Base-by-base conservation (phyloP, 1,140 invertebrate species). In the Sycophila sp. region DNA sequence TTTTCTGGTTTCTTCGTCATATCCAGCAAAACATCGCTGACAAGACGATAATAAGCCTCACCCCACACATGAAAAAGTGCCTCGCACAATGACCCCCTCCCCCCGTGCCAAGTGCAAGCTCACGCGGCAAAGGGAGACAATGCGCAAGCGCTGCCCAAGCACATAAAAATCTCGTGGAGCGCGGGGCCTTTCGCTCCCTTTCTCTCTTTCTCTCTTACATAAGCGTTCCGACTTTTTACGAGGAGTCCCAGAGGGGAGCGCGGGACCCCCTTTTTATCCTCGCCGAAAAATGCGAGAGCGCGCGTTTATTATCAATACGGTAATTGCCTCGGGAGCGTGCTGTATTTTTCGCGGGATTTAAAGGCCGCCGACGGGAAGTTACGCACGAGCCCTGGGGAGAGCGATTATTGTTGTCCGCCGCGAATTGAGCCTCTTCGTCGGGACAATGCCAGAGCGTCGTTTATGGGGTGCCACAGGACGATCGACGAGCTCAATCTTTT, bases 1-100 rank as follows among this genome's bases (percentile, higher is more conserved):
- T 55, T 56, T 66, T 55, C 63, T 30, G 34, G 5, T 51, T 66
- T 17, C 56, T 56, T 56, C 67, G 74, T 76, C 73, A 73, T 76
- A 71, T 78, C 68, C 67, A 53, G 68, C 72, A 73, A 73, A 78
- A 75, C 78, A 74, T 73, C 67, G 67, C 64, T 77, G 77, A 78
- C 74, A 73, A 74, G 77, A 75, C 70, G 76, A 77, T 78, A 76
- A 76, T 77, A 75, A 78, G 71, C 64, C 58, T 65, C 34, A 22
- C 19, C 30, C 56, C 64, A 5, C 51, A 11, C 22, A 19, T 22
- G 53, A 34, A 13, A 19, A 53, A 17, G 36, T 22, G 40, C 28
- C 53, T 67, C 55, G 47, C 47, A 67, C 49, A 67, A 67, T 58
- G 53, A 8, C 8, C 17, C 30, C 22, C n/a, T 51, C 55, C 36